Base-by-base conservation (phyloP, 1,140 invertebrate species). In the Habropoda laboriosa region DNA sequence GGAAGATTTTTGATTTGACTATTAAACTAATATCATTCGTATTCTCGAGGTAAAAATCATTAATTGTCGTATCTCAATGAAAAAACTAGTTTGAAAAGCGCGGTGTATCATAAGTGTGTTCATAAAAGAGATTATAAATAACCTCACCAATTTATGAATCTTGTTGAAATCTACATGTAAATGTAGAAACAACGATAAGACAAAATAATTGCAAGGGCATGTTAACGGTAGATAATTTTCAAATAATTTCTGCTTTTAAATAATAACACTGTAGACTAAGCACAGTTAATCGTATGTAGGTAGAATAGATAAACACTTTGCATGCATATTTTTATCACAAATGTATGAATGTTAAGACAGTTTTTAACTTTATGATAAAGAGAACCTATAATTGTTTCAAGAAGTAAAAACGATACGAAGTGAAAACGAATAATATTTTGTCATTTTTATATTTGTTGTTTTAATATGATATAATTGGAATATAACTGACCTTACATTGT, bases 1-100 rank as follows among this genome's bases (percentile, higher is more conserved):
- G 40, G 49, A 82, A 70, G 32, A 64, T 75, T 53, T 71, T 82
- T 71, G 3, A 67, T 68, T 68, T 57, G 12, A 49, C 57, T 35
- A 27, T 66, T 51, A 5, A 7, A 60, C 8, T 24, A n/a, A 45
- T 5, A 13, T 21, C 2, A 13, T 66, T 40, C 3, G 53, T 40
- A 24, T 45, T 60, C 13, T 30, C 6, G 35, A 60, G 0, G 16
- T 30, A 30, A 35, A n/a, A 21, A n/a, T 45, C 12, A 38, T 58
- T 60, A 58, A 35, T 16, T 18, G 21, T 51, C 13, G 24, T 42
- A 10, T 49, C 1, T 32, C 42, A n/a, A 47, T 47, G 38, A 57
- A 0, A 21, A 18, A 3, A 24, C 6, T 1, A 4, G 30, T 40
- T 71, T n/a, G 18, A 71, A 71, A 40, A 57, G 68, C 68, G 68